Evolutionary conservation across 1,140 invertebrate genomes (phyloP), one percentile per base, ranked within the genome.

Genomic region (Drosophila rufa): DNA sequence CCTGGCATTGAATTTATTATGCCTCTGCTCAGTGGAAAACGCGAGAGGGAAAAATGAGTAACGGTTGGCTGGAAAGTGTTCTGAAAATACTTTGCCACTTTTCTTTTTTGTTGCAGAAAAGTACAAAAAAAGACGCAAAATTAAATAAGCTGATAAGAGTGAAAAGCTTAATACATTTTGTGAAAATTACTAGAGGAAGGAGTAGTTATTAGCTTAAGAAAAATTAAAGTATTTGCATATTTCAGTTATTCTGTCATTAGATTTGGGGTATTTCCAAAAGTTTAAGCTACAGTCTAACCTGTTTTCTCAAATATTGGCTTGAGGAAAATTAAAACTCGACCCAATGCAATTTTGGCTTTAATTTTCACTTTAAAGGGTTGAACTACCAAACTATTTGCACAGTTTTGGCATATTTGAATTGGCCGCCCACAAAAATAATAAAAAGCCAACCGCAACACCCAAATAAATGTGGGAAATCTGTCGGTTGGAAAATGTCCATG

Each of bases 1-100:
- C 40, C 48, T 61, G 69, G 36, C 69, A 62, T 74, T 75, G 47
- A 4, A 61, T 27, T 27, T 27, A 27, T 27, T 27, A 27, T 57
- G 22, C 25, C 30, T 68, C 43, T 12, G 25, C 19, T 45, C 7
- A 40, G 62, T 4, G 47, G 22, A 40, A 38, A 40, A 15, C 6
- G 42, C 1, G n/a, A 22, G 11, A 17, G 25, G 5, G 30, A n/a
- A 19, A 42, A 33, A 33, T 33, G 19, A 17, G 14, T 4, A 7
- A 40, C 11, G 9, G 15, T 8, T 2, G 7, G 15, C 1, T 11
- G 11, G 6, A 2, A 40, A 25, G 12, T 27, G 25, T n/a, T 22
- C 11, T 22, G 2, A n/a, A 17, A 65, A 64, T 48, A 48, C 17
- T 59, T 59, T 14, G 45, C 25, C 36, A 45, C 27, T 53, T 53